A percentile compares a stretch with the other conserved stretches of the same genome.
Conservation (phyloP, 2,888 invertebrate genomes). For the Drosophila emarginata region DNA sequence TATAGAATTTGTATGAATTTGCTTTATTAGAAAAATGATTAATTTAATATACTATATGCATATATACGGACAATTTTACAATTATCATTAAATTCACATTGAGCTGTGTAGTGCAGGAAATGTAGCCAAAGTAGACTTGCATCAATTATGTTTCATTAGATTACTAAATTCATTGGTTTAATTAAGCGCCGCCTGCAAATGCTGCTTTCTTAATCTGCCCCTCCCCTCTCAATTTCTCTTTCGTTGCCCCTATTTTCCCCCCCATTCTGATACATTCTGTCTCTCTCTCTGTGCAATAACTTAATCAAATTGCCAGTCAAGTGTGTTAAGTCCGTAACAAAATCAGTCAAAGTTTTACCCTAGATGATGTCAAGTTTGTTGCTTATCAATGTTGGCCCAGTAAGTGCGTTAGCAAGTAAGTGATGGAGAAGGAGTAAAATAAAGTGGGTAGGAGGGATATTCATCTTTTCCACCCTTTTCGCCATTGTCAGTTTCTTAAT, state of each 20-base stretch:
- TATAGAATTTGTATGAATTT: not conserved
- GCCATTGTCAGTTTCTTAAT: slow-evolving; percentile 45
- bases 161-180: slow-evolving; percentile 44
- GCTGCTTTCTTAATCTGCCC: not conserved
- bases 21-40: not conserved
- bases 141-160: slow-evolving; percentile 62
- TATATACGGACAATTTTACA: not conserved
- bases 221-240: not conserved
- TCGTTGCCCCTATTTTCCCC: not conserved
- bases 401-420: not conserved
- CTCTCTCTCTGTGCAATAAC: slow-evolving; percentile 16
- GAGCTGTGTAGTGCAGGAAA: slow-evolving; percentile 25
- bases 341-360: slow-evolving; percentile 28
- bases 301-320: slow-evolving; percentile 41
- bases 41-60: not conserved
- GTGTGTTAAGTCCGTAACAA: slow-evolving; percentile 14
- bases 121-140: slow-evolving; percentile 29
- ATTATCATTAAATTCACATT: slow-evolving; percentile 10
- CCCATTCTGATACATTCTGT: not conserved
- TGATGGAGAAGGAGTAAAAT: not conserved
- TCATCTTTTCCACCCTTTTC: not conserved
- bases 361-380: slow-evolving; percentile 35
- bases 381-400: slow-evolving; percentile 39
- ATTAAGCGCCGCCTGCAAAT: slow-evolving; percentile 32
- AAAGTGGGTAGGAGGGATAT: not conserved